Percentiles rank a stretch among this genome's conserved stretches.
Evolutionary conservation across 2,888 invertebrate species (phyloP).

Genomic region (Leptopterna dolabrata): DNA sequence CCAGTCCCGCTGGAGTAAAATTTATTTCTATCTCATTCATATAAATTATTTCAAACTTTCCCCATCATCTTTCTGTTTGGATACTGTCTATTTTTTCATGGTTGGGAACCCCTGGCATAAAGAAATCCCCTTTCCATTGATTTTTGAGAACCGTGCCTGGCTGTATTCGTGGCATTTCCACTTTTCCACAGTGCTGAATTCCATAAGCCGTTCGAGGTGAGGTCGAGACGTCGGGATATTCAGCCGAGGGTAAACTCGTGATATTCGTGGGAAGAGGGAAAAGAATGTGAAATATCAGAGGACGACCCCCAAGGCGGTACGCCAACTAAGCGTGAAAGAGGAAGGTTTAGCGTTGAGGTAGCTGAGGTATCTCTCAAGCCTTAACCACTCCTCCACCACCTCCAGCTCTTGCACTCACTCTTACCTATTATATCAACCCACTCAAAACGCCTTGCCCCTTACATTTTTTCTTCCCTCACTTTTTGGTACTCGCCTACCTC

Average conservation of each 20-base stretch:
- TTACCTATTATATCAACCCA: neutral
- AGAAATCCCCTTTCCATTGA: too few relatives aligned
- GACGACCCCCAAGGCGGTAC: neutral
- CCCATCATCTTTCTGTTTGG: too few relatives aligned
- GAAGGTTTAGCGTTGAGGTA: neutral
- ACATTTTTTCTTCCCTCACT: too few relatives aligned
- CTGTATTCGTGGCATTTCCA: neutral
- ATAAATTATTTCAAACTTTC: too few relatives aligned
- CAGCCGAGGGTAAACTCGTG: neutral
- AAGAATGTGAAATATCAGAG: neutral
- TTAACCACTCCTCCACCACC: neutral
- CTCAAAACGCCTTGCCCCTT: neutral
- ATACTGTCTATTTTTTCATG: too few relatives aligned
- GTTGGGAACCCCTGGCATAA: too few relatives aligned
- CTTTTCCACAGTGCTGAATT: neutral
- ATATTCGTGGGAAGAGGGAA: neutral
- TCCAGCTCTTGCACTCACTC: neutral
- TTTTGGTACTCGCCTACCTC: too few relatives aligned
- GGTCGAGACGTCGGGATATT: neutral
- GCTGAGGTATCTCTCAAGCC: neutral
- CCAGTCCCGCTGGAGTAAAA: too few relatives aligned
- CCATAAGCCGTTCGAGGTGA: neutral
- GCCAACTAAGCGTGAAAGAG: neutral
- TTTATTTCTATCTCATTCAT: too few relatives aligned
- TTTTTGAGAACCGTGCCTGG: too few relatives aligned